Evolutionary conservation across 2,797 vertebrate species (phyloP).

Genomic region (Lepilemur ruficaudatus): DNA sequence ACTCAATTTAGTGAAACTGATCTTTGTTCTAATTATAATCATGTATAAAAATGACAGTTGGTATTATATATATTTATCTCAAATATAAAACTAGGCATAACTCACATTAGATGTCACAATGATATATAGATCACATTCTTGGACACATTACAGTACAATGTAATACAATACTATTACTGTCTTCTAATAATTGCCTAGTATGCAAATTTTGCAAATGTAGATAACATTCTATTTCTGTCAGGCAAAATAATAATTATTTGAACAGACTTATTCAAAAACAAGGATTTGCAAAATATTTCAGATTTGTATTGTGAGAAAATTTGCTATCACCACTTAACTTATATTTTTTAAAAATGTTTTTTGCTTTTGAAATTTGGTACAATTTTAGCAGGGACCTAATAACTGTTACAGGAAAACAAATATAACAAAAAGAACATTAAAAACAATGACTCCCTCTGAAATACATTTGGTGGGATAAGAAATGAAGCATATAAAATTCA

Average conservation of each 20-base stretch:
- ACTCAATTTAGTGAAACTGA: neutral
- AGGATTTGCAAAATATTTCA: constrained; percentile 5
- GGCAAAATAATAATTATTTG: neutral
- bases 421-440: neutral
- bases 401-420: neutral
- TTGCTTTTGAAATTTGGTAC: constrained; percentile 39
- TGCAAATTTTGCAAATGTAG: neutral
- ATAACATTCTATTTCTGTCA: neutral
- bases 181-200: neutral
- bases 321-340: neutral
- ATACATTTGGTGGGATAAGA: neutral
- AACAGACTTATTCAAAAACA: neutral
- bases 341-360: neutral
- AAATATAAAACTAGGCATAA: neutral
- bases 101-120: neutral
- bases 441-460: neutral
- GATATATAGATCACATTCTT: neutral
- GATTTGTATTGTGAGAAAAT: neutral
- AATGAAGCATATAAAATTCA: neutral
- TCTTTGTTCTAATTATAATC: neutral
- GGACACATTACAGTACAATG: neutral
- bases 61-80: neutral
- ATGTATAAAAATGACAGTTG: neutral
- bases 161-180: neutral
- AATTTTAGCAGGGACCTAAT: constrained; percentile 4